These are phyloP conservation scores for Pomacea maculata DNA, from an alignment of 1,140 invertebrate genomes.

Conservation along the genomic window DNA sequence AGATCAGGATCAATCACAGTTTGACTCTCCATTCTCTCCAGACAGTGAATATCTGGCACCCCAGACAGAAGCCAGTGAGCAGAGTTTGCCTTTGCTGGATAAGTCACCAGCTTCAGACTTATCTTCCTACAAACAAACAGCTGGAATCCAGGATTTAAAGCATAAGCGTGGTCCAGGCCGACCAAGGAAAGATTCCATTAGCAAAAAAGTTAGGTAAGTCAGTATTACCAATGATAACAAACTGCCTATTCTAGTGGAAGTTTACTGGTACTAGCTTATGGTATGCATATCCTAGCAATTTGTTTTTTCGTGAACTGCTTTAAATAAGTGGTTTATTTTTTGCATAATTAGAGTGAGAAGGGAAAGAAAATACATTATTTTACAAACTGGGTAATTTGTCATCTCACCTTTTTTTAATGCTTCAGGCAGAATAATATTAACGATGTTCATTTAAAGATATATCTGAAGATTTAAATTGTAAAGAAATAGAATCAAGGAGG, in stretches of 20 bases:
- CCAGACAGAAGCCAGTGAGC: not conserved
- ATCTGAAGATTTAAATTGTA: too few relatives aligned
- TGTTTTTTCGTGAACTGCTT: not conserved
- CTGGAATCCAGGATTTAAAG: not conserved
- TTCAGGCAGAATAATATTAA: too few relatives aligned
- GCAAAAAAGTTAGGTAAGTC: slow-evolving; percentile 27
- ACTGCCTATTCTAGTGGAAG: not conserved
- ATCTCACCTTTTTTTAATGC: not conserved
- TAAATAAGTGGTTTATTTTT: too few relatives aligned
- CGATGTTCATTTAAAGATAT: too few relatives aligned
- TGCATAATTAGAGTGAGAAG: too few relatives aligned
- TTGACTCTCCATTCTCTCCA: not conserved
- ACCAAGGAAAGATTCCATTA: slow-evolving; percentile 44
- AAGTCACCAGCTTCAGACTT: not conserved
- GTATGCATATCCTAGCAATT: not conserved
- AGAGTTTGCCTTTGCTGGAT: not conserved
- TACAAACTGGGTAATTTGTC: not conserved
- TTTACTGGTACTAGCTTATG: not conserved
- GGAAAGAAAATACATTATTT: too few relatives aligned
- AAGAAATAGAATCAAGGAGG: not conserved
- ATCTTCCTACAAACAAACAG: not conserved
- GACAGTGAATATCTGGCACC: not conserved
- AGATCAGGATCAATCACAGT: slow-evolving; percentile 16
- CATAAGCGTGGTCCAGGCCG: slow-evolving; percentile 38
- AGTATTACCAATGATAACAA: not conserved